phyloP scores from a whole-genome alignment of 2,797 vertebrate genomes.

The Mus minutoides region DNA sequence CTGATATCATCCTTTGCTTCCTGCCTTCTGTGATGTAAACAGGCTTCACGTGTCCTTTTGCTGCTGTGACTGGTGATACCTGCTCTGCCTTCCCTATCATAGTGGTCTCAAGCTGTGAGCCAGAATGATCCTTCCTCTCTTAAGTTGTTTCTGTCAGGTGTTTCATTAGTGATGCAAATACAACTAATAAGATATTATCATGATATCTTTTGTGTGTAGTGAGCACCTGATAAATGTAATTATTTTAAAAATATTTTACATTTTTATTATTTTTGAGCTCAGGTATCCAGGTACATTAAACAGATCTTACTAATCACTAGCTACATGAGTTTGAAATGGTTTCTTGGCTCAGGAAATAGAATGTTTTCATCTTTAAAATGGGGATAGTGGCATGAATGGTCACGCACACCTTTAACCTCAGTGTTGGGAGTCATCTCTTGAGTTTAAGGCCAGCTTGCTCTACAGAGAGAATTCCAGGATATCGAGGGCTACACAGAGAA shows the following conservation, averaged over 20 bases:
- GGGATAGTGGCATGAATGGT: neutral
- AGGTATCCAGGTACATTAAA: neutral
- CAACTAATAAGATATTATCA: neutral
- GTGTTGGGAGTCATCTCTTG: neutral
- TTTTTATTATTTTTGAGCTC: constrained; percentile 20
- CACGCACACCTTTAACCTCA: neutral
- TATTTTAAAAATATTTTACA: constrained; percentile 36
- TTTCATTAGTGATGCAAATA: neutral
- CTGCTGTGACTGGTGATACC: neutral
- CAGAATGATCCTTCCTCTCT: neutral
- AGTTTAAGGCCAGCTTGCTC: neutral
- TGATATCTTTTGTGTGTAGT: neutral
- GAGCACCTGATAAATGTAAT: constrained; percentile 26
- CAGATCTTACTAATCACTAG: neutral
- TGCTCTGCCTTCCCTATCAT: neutral
- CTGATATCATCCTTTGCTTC: too few species aligned
- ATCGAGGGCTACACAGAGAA: neutral
- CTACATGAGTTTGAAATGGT: neutral
- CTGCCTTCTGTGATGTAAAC: neutral
- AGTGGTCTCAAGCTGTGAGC: neutral
- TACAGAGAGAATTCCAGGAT: neutral
- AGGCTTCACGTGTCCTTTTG: neutral
- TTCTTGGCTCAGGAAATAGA: neutral
- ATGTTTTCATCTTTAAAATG: constrained; percentile 39
- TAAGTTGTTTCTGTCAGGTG: neutral